Evolutionary conservation across 1,140 invertebrate genomes (phyloP).

Genomic region (Trialeurodes vaporariorum): DNA sequence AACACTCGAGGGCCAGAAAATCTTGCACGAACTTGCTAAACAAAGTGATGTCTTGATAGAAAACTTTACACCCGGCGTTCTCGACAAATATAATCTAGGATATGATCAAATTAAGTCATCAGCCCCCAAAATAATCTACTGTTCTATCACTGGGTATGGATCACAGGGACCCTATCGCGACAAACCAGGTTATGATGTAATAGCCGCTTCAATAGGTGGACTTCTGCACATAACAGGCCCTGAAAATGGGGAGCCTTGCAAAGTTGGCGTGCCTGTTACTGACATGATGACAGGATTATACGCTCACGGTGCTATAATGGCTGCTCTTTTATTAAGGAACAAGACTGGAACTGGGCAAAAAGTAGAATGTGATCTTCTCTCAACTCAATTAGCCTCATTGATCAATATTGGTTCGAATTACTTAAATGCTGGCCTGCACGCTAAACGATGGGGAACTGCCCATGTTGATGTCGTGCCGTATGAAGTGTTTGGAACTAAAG

Average conservation of each 20-base stretch:
- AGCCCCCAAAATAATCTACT: conserved; percentile 79
- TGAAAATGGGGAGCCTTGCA: conserved; percentile 70
- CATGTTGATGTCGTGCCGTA: conserved; percentile 94
- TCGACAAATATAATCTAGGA: conserved; percentile 62
- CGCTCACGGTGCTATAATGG: conserved; percentile 89
- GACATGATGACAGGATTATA: conserved; percentile 88
- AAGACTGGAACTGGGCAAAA: conserved; percentile 76
- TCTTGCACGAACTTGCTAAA: conserved; percentile 59
- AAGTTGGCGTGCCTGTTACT: conserved; percentile 85
- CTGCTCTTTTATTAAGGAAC: conserved; percentile 66
- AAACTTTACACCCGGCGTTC: conserved; percentile 87
- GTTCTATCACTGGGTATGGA: conserved; percentile 89
- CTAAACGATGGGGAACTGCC: conserved; percentile 63
- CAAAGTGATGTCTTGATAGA: conserved; percentile 84
- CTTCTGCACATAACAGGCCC: conserved; percentile 81
- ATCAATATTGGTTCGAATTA: conserved; percentile 86
- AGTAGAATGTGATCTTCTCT: conserved; percentile 87
- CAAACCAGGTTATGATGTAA: conserved; percentile 89
- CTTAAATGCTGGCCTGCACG: conserved; percentile 71
- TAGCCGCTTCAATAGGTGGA: conserved; percentile 84
- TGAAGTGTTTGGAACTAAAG: conserved; percentile 67
- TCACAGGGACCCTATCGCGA: conserved; percentile 68
- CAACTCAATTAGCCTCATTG: conserved; percentile 78
- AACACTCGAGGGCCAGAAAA: conserved; percentile 47
- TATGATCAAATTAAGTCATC: conserved; percentile 59